These are phyloP conservation scores for Drosophila takahashii DNA, from an alignment of 1,140 invertebrate genomes.

Conservation along the genomic window DNA sequence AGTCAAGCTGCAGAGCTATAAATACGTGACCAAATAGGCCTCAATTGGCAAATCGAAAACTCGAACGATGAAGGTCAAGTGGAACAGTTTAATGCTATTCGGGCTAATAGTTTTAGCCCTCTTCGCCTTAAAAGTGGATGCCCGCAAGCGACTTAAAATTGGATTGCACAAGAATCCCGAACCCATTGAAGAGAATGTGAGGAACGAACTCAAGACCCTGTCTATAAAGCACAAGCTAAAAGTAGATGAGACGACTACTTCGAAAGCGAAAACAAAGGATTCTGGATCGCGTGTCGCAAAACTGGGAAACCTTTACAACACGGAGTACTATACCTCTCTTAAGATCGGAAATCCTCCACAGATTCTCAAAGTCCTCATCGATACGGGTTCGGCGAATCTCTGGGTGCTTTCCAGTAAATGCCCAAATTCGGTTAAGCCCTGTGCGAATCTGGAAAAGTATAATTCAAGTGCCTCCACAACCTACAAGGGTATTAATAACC, in stretches of 20 bases:
- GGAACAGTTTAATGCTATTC: conserved; percentile 9
- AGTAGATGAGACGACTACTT: background rate
- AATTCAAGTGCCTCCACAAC: conserved; percentile 92
- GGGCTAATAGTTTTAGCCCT: conserved; percentile 4
- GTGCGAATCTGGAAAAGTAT: conserved; percentile 95
- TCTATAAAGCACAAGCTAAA: conserved; percentile 34
- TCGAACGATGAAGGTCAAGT: conserved; percentile 27
- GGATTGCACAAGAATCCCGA: conserved; percentile 30
- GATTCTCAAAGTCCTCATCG: conserved; percentile 97
- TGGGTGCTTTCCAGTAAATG: conserved; percentile 99
- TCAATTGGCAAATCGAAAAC: conserved; percentile 15
- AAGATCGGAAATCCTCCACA: conserved; percentile 96
- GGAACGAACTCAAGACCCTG: conserved; percentile 32
- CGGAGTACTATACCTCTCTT: conserved; percentile 98
- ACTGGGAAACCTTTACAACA: conserved; percentile 87
- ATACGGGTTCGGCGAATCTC: conserved; percentile 98
- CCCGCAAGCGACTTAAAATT: conserved; percentile 13
- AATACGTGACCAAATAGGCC: conserved; percentile 40
- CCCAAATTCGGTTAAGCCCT: conserved; percentile 91
- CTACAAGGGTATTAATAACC: conserved; percentile 94
- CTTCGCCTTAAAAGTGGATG: background rate
- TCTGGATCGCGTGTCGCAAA: background rate
- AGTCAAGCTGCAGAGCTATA: conserved; percentile 17
- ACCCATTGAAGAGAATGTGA: conserved; percentile 13
- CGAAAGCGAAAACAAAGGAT: background rate